Conservation (phyloP, 1,140 invertebrate species). For the Theocolax elegans region DNA sequence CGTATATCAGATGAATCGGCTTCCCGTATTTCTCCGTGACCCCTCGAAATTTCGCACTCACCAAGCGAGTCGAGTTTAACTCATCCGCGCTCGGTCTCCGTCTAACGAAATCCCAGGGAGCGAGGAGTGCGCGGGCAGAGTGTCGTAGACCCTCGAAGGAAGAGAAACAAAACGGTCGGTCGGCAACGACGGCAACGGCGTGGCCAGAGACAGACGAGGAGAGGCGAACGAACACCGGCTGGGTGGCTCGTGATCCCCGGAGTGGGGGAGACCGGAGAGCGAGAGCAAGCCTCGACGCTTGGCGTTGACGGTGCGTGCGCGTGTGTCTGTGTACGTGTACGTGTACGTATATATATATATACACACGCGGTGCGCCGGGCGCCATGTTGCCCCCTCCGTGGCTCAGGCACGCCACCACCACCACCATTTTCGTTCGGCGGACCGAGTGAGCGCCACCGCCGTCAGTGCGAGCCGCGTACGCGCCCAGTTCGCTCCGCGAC, state of each 20-base stretch:
- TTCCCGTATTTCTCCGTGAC: background rate
- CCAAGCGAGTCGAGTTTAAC: background rate
- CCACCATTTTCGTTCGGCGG: background rate
- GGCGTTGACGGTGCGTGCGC: too few relatives aligned
- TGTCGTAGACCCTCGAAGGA: too few relatives aligned
- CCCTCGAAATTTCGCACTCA: background rate
- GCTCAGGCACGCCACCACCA: background rate
- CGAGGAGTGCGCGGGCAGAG: too few relatives aligned
- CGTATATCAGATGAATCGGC: too few relatives aligned
- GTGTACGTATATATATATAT: background rate
- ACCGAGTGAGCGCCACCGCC: background rate
- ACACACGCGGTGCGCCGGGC: too few relatives aligned
- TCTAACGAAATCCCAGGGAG: too few relatives aligned
- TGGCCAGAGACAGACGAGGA: background rate
- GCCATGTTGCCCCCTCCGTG: conserved; percentile 11
- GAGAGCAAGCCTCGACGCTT: background rate
- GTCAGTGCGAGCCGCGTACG: conserved; percentile 31
- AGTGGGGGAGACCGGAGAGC: background rate
- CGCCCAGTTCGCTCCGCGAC: conserved; percentile 23
- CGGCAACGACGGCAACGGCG: background rate
- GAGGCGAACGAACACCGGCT: background rate
- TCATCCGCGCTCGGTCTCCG: too few relatives aligned
- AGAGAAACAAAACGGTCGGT: background rate
- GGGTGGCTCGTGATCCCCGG: background rate
- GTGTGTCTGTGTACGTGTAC: background rate